phyloP scores from a whole-genome alignment of 2,888 invertebrate genomes.

The Mesorhabditis belari region DNA sequence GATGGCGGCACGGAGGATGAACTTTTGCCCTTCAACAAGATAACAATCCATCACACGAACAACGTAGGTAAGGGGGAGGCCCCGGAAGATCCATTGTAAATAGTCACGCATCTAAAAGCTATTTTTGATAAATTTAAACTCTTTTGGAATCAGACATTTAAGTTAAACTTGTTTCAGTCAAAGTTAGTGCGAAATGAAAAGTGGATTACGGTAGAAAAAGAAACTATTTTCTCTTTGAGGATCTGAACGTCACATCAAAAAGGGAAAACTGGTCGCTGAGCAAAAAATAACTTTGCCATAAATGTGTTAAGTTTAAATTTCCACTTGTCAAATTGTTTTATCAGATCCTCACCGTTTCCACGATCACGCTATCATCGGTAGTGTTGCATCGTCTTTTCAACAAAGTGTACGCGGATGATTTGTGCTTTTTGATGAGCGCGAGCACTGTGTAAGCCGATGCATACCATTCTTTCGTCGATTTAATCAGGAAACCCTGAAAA shows the following conservation, averaged over 20 bases:
- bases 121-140: too few species aligned
- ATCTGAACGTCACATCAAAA: too few species aligned
- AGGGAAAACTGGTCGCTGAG: not conserved
- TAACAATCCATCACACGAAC: constrained; percentile 93
- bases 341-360: constrained; percentile 29
- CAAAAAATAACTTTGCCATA: not conserved
- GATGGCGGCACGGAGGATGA: constrained; percentile 65
- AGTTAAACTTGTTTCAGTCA: too few species aligned
- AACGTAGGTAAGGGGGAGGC: constrained; percentile 86
- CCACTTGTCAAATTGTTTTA: not conserved
- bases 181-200: too few species aligned
- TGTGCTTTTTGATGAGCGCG: constrained; percentile 92
- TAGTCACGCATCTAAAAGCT: constrained; percentile 66
- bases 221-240: too few species aligned
- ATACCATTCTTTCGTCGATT: constrained; percentile 88
- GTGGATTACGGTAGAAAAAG: too few species aligned
- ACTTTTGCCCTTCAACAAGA: constrained; percentile 69
- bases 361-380: constrained; percentile 39
- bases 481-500: constrained; percentile 74
- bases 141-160: too few species aligned
- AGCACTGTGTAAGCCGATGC: constrained; percentile 91
- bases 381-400: constrained; percentile 35
- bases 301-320: not conserved
- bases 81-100: constrained; percentile 85
- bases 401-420: constrained; percentile 55